Evolutionary conservation across 2,888 invertebrate genomes (phyloP), one percentile per base, ranked within the genome.

Genomic region (Caenorhabditis zanzibari): DNA sequence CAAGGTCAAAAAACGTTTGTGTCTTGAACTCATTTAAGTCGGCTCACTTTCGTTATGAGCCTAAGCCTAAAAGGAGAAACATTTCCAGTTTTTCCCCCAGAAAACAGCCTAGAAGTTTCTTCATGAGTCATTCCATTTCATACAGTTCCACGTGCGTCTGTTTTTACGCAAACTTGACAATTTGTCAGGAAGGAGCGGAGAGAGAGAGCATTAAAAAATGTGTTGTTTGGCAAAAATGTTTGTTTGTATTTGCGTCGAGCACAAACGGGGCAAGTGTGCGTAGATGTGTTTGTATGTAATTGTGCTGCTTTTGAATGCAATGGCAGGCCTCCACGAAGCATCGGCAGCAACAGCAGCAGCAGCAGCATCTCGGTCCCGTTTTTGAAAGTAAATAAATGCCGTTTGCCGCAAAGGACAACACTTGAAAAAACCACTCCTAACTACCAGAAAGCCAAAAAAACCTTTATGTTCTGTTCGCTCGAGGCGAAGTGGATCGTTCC

Each of bases 221-320:
- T 71, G 64, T 71, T 79, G 71, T 64, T 79, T 79, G 71, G 79
- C 71, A 71, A 56, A 68, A 64, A 79, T 79, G 71, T 71, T 77
- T 77, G 77, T 77, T 79, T 79, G 79, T 79, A 79, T 79, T 79
- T 79, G 79, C 79, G 63, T 71, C 79, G 79, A 79, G 79, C 76
- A 76, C 59, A 76, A n/a, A 69, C 76, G 68, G 54, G 52, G 76
- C 68, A 76, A 76, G 76, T 76, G 76, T 76, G 68, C 64, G 71
- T 71, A 79, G 79, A 79, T 79, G 79, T 64, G 79, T 64, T 79
- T 79, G 79, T 79, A 79, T 79, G 79, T 79, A 79, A 79, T 79
- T 79, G 79, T 79, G 79, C 71, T 79, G 79, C 79, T 79, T n/a
- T 79, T 79, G 79, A 79, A 79, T 79, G 79, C 79, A 64, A 71